Conservation (phyloP, 2,113 vertebrate species). For the Kobus ellipsiprymnus region DNA sequence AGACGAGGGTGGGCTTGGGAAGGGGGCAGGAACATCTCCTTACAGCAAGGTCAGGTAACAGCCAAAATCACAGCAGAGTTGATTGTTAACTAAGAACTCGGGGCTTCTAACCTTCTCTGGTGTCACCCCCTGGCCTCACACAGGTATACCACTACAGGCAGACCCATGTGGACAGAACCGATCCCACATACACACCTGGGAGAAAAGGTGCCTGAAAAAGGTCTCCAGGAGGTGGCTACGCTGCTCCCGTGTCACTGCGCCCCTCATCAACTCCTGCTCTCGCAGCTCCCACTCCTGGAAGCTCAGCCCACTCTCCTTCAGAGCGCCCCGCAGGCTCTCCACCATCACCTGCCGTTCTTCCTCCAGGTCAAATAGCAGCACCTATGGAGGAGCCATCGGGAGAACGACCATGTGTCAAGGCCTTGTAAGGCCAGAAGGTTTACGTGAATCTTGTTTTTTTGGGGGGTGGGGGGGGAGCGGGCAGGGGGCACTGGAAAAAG, state of each 20-base stretch:
- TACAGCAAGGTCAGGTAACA: not conserved
- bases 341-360: slow-evolving; percentile 81
- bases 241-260: slow-evolving; percentile 85
- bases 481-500: not conserved
- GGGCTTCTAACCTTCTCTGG: not conserved
- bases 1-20: not conserved
- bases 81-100: not conserved
- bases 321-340: slow-evolving; percentile 66
- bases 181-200: slow-evolving; percentile 78
- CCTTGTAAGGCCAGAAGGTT: not conserved
- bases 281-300: slow-evolving; percentile 79
- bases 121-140: not conserved
- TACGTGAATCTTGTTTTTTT: not conserved
- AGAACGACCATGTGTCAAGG: not conserved
- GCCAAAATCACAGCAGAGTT: not conserved
- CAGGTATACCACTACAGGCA: not conserved
- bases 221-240: slow-evolving; percentile 88
- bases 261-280: slow-evolving; percentile 84
- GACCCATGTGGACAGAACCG: not conserved
- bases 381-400: slow-evolving; percentile 66
- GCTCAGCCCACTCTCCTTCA: slow-evolving; percentile 66
- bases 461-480: accelerated
- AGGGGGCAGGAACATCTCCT: not conserved
- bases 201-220: slow-evolving; percentile 90
- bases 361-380: slow-evolving; percentile 84